A percentile compares a stretch with the other conserved stretches of the same genome.
phyloP scores from a whole-genome alignment of 2,888 invertebrate species.

The Cryptocheilus praepositus region DNA sequence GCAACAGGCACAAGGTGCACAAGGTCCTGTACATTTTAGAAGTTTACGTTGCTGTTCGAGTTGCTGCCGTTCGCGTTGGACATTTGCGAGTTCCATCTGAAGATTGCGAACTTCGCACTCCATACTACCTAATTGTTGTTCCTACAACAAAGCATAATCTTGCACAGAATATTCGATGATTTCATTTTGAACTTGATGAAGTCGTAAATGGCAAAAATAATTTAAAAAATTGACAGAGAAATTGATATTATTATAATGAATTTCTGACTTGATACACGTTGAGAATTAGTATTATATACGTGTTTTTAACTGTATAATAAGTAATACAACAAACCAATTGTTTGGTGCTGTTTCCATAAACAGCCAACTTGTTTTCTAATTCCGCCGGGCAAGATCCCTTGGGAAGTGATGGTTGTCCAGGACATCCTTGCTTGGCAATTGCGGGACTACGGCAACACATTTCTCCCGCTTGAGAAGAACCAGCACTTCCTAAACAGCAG shows the following conservation, averaged over 20 bases:
- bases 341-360: conserved; percentile 74
- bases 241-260: background rate
- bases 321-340: conserved; percentile 71
- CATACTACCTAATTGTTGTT: conserved; percentile 79
- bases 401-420: conserved; percentile 26
- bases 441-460: conserved; percentile 61
- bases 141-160: conserved; percentile 70
- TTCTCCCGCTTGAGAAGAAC: conserved; percentile 39
- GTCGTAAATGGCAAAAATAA: background rate
- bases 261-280: no score
- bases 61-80: conserved; percentile 76
- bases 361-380: conserved; percentile 71
- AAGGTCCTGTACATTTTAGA: conserved; percentile 68
- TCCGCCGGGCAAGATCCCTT: conserved; percentile 74
- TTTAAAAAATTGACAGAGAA: background rate
- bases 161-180: background rate
- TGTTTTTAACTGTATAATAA: no score
- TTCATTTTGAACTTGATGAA: background rate
- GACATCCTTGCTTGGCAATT: conserved; percentile 36
- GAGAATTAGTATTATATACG: no score
- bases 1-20: conserved; percentile 65
- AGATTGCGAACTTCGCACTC: conserved; percentile 79
- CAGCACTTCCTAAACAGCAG: conserved; percentile 29
- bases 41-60: conserved; percentile 75
- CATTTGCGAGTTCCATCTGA: conserved; percentile 76